phyloP scores from a whole-genome alignment of 2,888 invertebrate species.

The Clepsis dumicolana region DNA sequence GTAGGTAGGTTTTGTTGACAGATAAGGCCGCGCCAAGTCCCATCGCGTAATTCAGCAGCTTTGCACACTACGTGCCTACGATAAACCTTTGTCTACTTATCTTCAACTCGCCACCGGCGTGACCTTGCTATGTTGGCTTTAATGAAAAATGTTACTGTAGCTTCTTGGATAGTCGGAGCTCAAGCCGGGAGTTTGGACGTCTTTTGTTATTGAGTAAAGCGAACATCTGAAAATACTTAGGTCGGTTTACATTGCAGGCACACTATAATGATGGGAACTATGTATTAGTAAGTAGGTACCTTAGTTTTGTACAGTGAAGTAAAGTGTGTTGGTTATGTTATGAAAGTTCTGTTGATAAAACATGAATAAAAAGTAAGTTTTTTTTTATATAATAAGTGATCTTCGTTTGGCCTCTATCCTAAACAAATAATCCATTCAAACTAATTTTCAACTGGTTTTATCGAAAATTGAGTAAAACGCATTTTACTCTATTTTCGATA shows the following conservation, averaged over 20 bases:
- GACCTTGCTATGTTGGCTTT: conserved; percentile 33
- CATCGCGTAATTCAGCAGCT: conserved; percentile 36
- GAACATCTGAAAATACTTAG: conserved; percentile 2
- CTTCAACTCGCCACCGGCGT: conserved; percentile 34
- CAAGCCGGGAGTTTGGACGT: background rate
- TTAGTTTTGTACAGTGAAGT: no score
- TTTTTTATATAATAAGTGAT: no score
- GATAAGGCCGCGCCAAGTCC: conserved; percentile 40
- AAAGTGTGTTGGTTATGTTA: no score
- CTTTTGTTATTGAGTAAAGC: background rate
- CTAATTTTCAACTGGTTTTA: no score
- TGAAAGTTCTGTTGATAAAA: no score
- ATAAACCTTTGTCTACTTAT: conserved; percentile 35
- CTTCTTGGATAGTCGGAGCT: conserved; percentile 7
- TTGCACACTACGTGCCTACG: conserved; percentile 32
- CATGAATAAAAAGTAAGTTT: no score
- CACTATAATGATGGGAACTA: background rate
- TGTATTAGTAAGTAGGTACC: background rate
- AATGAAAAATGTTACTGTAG: conserved; percentile 25
- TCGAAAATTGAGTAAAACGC: no score
- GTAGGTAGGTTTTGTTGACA: conserved; percentile 35
- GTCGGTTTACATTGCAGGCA: background rate
- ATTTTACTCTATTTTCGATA: no score
- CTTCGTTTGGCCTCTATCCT: no score
- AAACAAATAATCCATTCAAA: no score